Base-by-base conservation (phyloP, 2,797 vertebrate species). In the Tragopan temminckii region DNA sequence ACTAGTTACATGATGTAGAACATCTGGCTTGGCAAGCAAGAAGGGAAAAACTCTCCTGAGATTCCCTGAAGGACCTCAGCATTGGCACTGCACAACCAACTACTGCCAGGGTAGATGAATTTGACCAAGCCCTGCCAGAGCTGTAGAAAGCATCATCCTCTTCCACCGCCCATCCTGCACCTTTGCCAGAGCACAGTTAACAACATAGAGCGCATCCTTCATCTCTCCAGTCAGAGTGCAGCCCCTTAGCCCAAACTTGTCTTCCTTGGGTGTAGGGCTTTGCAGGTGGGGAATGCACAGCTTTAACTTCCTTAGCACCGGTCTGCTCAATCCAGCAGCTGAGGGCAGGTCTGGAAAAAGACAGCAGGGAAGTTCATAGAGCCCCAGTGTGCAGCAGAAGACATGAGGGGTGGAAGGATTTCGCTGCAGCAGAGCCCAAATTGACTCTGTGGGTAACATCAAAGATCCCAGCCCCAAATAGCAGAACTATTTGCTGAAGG, bases 241-340 rank as follows among this genome's bases (percentile, higher is more conserved):
- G 76, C 25, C 59, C 45, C 64, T 17, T 21, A n/a, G 43, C 69
- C 88, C 66, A 68, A 83, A 21, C 15, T 36, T 38, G 35, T 9
- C 31, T 46, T 52, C 63, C 61, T 10, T 6, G 7, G 33, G 55
- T 31, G 19, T 66, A 68, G 35, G 23, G 40, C 45, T 66, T 48
- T 88, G 69, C 52, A 1, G 35, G 17, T 67, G 18, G 16, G 13
- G 15, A 29, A 38, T 0, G 0, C 19, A 18, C 13, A 55, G 24
- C 15, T 66, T 68, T 0, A 0, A 8, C 21, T 59, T 71, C 46
- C 52, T 38, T 35, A 36, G 33, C 21, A 57, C 9, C 18, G 36
- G 25, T 8, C 85, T 88, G 69, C 64, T 80, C 24, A 52, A 74
- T 10, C 64, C 50, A 40, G 48, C 77, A 77, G 64, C 25, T 29